These are phyloP conservation scores for Thymallus thymallus DNA, from an alignment of 2,113 vertebrate genomes.

Conservation along the genomic window DNA sequence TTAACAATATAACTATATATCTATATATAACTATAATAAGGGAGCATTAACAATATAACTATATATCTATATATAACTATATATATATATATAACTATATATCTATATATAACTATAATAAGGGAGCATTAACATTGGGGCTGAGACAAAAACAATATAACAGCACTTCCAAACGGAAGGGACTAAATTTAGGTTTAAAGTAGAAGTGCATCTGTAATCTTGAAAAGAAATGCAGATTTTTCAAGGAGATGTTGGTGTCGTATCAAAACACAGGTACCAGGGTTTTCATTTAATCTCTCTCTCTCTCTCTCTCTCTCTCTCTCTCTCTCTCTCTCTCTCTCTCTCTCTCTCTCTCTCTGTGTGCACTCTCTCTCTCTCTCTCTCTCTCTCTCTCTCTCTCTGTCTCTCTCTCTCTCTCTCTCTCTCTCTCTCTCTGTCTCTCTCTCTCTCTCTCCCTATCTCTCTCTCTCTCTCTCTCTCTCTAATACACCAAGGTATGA, in stretches of 20 bases:
- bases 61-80: too few relatives aligned
- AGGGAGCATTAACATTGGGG: too few relatives aligned
- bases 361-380: background rate
- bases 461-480: background rate
- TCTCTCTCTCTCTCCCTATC: background rate
- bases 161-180: background rate
- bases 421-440: too few relatives aligned
- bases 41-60: too few relatives aligned
- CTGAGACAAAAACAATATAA: background rate
- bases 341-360: slow-evolving; percentile 1
- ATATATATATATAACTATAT: too few relatives aligned
- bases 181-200: background rate
- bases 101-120: too few relatives aligned
- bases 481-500: background rate
- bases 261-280: background rate
- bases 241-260: background rate
- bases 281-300: background rate
- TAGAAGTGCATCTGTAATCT: background rate
- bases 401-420: slow-evolving; percentile 1
- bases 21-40: too few relatives aligned
- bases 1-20: too few relatives aligned
- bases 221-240: background rate
- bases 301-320: background rate
- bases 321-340: background rate
- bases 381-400: background rate